Conservation (phyloP, 2,113 vertebrate genomes). For the Acrocephalus arundinaceus region DNA sequence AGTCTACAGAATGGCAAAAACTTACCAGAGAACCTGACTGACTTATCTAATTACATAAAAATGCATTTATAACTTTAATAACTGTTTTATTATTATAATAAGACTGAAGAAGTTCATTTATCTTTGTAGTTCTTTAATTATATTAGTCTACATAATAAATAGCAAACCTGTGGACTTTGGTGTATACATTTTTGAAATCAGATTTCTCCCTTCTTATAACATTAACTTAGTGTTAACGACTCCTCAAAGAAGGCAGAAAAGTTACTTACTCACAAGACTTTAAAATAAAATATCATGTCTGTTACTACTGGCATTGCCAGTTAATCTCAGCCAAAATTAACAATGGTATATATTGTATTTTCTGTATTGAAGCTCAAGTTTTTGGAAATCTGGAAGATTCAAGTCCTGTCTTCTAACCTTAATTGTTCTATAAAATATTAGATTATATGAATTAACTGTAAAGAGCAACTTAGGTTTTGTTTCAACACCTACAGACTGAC, state of each 20-base stretch:
- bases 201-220: background rate
- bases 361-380: background rate
- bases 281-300: background rate
- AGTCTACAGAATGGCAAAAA: background rate
- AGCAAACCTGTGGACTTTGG: background rate
- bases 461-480: background rate
- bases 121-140: background rate
- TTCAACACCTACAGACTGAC: background rate
- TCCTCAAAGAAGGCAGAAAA: background rate
- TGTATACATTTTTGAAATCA: background rate
- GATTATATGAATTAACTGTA: background rate
- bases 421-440: background rate
- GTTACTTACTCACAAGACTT: background rate
- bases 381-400: background rate
- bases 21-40: background rate
- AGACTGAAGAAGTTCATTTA: background rate
- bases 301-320: background rate
- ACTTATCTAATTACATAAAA: background rate
- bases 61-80: background rate
- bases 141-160: background rate
- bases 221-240: background rate
- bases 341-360: background rate
- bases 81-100: background rate
- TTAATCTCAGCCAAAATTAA: background rate
- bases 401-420: background rate